phyloP scores from a whole-genome alignment of 2,113 vertebrate species.

The Zapus hudsonius region DNA sequence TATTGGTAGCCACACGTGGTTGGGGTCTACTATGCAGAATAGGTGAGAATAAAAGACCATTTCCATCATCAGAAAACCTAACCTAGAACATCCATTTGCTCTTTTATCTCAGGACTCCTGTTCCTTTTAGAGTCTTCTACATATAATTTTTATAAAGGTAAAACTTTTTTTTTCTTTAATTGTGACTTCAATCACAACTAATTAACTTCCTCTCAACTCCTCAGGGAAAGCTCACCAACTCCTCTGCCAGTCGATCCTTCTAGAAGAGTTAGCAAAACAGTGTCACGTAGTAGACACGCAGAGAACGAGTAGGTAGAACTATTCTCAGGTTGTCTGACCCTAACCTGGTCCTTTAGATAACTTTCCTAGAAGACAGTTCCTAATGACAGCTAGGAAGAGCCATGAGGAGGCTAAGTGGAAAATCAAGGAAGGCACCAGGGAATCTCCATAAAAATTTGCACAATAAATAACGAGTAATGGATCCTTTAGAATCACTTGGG shows the following conservation, averaged over 20 bases:
- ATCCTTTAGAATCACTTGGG: constrained; percentile 40
- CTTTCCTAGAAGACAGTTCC: constrained; percentile 33
- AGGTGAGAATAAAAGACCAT: background rate
- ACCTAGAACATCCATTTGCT: background rate
- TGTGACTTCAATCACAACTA: background rate
- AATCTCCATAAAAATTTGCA: constrained; percentile 64
- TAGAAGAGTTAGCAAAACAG: background rate
- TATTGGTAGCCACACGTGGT: background rate
- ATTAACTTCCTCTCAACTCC: background rate
- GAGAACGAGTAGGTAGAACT: background rate
- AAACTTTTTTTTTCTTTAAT: constrained; percentile 8
- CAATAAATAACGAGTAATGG: constrained; percentile 56
- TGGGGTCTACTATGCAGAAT: accelerated
- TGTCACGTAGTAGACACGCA: too few relatives aligned
- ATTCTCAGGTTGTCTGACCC: constrained; percentile 29
- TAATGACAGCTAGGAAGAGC: constrained; percentile 18
- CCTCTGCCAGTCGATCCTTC: background rate
- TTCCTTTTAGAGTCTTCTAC: background rate
- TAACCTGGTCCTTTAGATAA: background rate
- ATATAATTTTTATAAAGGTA: constrained; percentile 5
- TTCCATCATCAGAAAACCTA: background rate
- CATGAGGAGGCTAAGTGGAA: background rate
- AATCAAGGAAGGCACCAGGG: constrained; percentile 54
- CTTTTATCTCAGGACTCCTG: background rate
- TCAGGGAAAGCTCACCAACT: background rate